Base-by-base conservation (phyloP, 2,797 vertebrate species). In the Manis javanica region DNA sequence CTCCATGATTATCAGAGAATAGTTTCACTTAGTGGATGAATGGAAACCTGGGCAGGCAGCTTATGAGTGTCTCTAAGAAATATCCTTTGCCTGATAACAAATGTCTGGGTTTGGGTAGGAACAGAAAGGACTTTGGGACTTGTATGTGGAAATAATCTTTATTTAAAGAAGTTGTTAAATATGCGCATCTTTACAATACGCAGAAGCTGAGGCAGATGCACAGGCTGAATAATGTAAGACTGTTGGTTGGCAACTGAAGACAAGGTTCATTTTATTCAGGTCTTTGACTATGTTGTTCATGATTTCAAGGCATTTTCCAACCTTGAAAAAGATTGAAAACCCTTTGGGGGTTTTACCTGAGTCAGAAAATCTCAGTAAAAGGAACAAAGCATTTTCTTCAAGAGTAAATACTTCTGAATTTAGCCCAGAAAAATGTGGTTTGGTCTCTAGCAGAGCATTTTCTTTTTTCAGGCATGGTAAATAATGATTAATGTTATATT, bases 401-500 rank as follows among this genome's bases (percentile, higher is more conserved):
- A 63, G 85, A 74, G 61, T 74, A 53, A 91, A 89, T 61, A 69
- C 24, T 94, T 89, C 29, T 81, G 82, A 95, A 79, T 74, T 81
- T 78, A 59, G 23, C 53, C 61, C 23, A 94, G 63, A 91, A 89
- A 61, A 68, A 64, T 90, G 42, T 93, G 68, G 34, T 5, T 82
- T 46, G 29, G 13, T 81, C 8, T 90, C 23, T 63, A 95, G 82
- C 59, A 96, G 51, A 68, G 39, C 49, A 75, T 61, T 66, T 16
- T 86, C 42, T 77, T 72, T 83, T 29, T 89, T 79, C 34, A 71
- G 90, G 24, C 69, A 93, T 29, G 5, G 49, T 87, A 95, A 97
- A 88, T 84, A 82, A 75, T 91, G 83, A 89, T 95, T 71, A 69
- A 95, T 94, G 55, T 87, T 93, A 96, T 92, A 96, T 95, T 96